Evolutionary conservation across 37 sponge, comb jelly and placozoan species (phyloP).

Genomic region (Hormiphora californensis): DNA sequence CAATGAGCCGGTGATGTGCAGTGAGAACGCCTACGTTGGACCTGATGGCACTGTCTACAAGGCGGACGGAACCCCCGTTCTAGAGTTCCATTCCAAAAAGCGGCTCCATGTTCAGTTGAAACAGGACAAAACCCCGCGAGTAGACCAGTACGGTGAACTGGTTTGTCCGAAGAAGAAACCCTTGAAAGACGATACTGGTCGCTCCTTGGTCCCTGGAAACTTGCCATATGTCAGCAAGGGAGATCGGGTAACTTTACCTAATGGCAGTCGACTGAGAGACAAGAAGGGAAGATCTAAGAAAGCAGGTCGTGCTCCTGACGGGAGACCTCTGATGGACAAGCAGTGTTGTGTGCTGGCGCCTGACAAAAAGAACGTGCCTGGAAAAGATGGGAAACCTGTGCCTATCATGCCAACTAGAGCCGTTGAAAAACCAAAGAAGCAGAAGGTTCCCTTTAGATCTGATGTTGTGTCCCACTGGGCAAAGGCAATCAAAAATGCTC

Average conservation of each 20-base stretch:
- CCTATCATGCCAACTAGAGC: too few relatives aligned
- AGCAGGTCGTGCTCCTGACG: not conserved
- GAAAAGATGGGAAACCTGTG: slow-evolving; percentile 13
- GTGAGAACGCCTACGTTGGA: slow-evolving; percentile 28
- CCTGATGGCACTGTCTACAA: not conserved
- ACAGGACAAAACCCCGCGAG: not conserved
- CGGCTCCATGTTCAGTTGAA: not conserved
- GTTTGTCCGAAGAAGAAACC: not conserved
- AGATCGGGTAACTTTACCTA: not conserved
- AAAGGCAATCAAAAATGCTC: too few relatives aligned
- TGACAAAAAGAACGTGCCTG: not conserved
- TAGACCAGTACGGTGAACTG: not conserved
- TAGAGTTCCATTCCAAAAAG: slow-evolving; percentile 1
- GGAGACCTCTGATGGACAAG: not conserved
- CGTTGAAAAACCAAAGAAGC: too few relatives aligned
- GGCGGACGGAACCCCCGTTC: not conserved
- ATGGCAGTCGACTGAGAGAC: slow-evolving; percentile 16
- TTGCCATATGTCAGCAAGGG: slow-evolving; percentile 1
- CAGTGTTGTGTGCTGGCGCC: not conserved
- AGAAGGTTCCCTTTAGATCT: too few relatives aligned
- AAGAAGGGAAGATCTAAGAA: not conserved
- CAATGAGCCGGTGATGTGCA: not conserved
- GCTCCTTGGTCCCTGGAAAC: not conserved
- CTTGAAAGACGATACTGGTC: not conserved
- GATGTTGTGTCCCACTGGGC: too few relatives aligned